Base-by-base conservation (phyloP, 2,113 vertebrate genomes). In the Tragelaphus strepsiceros region DNA sequence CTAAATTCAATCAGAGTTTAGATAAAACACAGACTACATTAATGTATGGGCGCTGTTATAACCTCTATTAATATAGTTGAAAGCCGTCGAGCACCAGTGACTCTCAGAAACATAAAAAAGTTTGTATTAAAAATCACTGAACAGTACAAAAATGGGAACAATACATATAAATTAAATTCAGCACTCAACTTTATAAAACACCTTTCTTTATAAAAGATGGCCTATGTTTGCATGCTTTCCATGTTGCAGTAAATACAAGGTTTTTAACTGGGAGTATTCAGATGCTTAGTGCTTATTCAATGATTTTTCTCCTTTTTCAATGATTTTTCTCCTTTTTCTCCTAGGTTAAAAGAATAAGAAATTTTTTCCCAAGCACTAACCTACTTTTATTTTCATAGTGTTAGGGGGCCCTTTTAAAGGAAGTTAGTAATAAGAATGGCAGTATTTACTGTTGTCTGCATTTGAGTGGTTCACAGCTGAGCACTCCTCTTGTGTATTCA, bases 121-220 rank as follows among this genome's bases (percentile, higher is more conserved):
- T 99, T 99, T 99, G 98, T 98, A 99, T 99, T 99, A 99, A 99
- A 99, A 99, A 99, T 98, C 99, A 99, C 98, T 99, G 99, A 99
- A 98, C 98, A 98, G 98, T 99, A 99, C 98, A 99, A 98, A 99
- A 99, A 98, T 98, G 99, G 96, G 99, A 99, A 99, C 98, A 99
- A 99, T 99, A 99, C 98, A 98, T 99, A 99, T 98, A 99, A 99
- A 99, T 99, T 99, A 99, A 99, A 99, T 98, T 98, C 98, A 98
- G 88, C 46, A 49, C 95, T 97, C 98, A 99, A 99, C 98, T 99
- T 99, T 99, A 98, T 98, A 98, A 99, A 98, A 98, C 97, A 98
- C 97, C 97, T 98, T 98, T 97, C 98, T 95, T 30, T 97, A 91
- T 87, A 98, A 98, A 98, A 98, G 98, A 98, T 98, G 97, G 96